A percentile compares a stretch with the other conserved stretches of the same genome.
Conservation (phyloP, 2,888 invertebrate species). For the Archaeoteleia sp. region DNA sequence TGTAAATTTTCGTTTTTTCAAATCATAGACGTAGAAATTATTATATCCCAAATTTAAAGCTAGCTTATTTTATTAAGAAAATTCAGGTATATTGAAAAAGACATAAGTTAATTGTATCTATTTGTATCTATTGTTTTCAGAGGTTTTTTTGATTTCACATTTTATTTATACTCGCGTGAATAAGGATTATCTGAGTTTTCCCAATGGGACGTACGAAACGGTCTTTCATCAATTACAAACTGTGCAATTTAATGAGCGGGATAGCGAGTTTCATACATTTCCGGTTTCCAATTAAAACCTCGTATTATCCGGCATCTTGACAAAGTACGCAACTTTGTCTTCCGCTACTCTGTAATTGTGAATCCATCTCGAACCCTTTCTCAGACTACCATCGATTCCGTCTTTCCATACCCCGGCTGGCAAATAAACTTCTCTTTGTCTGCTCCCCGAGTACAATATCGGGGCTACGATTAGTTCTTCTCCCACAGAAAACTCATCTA, state of each 20-base stretch:
- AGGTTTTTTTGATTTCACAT: no score
- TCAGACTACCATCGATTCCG: constrained; percentile 88
- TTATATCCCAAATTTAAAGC: no score
- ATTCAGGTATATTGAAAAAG: no score
- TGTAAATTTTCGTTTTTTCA: no score
- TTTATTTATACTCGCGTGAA: no score
- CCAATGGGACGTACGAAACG: no score
- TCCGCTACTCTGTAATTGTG: constrained; percentile 89
- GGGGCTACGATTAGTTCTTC: constrained; percentile 94
- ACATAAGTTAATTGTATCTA: no score
- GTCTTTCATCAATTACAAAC: no score
- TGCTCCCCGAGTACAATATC: constrained; percentile 82
- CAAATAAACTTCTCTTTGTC: constrained; percentile 88
- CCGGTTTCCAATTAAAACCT: constrained; percentile 77
- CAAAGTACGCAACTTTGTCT: constrained; percentile 88
- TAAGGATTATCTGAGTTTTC: no score
- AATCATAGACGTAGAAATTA: no score
- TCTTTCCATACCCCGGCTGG: constrained; percentile 96
- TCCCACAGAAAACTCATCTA: constrained; percentile 92
- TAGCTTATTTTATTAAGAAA: no score
- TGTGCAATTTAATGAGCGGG: background rate
- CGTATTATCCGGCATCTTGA: constrained; percentile 89
- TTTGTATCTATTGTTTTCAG: no score
- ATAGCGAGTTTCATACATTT: constrained; percentile 3
- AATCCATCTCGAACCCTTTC: constrained; percentile 93